These are phyloP conservation scores for Sarcophaga bullata DNA, from an alignment of 1,140 invertebrate species.

Conservation along the genomic window DNA sequence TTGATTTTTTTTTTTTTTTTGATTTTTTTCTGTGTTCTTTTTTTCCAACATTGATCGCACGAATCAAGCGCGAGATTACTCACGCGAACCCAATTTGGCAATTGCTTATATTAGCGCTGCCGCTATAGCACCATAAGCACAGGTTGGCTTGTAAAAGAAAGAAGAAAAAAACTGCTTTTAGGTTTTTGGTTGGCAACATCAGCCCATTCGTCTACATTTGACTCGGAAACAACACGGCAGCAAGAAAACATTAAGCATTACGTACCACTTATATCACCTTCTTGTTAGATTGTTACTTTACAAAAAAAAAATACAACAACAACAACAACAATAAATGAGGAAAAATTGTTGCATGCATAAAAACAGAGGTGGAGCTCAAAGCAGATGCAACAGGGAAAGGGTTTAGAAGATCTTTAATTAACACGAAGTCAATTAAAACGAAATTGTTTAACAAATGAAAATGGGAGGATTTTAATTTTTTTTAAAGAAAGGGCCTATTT, in stretches of 20 bases:
- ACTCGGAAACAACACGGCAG: conserved; percentile 12
- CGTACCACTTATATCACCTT: conserved; percentile 36
- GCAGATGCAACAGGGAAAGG: background rate
- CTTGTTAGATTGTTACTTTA: conserved; percentile 30
- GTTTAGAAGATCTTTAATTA: background rate
- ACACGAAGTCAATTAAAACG: background rate
- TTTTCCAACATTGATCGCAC: conserved; percentile 32
- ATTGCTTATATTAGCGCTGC: conserved; percentile 65
- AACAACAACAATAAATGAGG: background rate
- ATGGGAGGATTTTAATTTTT: background rate
- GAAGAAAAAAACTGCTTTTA: background rate
- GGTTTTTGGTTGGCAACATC: conserved; percentile 21
- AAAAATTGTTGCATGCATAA: background rate
- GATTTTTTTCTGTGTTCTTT: background rate
- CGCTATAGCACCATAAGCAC: conserved; percentile 27
- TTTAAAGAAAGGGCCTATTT: no score
- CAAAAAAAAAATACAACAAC: background rate
- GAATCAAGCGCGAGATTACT: conserved; percentile 56
- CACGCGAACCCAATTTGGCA: conserved; percentile 65
- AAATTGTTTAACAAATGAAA: background rate
- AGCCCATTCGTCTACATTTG: background rate
- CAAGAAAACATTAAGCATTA: conserved; percentile 38
- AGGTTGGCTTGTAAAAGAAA: background rate
- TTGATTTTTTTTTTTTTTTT: conserved; percentile 1
- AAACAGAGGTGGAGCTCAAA: background rate